phyloP scores from a whole-genome alignment of 2,797 vertebrate genomes.

The Bradypodion ventrale region DNA sequence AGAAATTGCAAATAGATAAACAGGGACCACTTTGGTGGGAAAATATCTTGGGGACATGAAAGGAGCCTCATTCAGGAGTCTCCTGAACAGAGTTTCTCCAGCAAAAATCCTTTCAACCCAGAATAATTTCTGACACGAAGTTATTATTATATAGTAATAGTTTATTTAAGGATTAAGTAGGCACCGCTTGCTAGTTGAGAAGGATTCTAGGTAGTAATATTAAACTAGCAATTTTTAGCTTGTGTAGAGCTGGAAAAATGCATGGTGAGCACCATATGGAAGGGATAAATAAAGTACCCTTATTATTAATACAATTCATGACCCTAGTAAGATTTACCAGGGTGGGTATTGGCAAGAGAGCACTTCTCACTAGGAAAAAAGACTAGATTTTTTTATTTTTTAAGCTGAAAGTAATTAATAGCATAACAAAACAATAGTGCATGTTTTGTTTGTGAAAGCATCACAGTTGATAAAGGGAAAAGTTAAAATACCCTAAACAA shows the following conservation, averaged over 20 bases:
- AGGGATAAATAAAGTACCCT: neutral
- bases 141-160: no score
- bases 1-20: no score
- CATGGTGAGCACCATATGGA: neutral
- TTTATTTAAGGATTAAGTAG: no score
- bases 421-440: neutral
- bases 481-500: neutral
- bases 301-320: neutral
- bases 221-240: neutral
- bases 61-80: no score
- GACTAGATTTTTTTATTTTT: no score
- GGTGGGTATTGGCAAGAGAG: neutral
- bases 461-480: neutral
- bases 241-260: neutral
- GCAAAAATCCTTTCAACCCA: no score
- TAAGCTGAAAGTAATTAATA: neutral
- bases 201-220: neutral
- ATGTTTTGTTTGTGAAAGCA: neutral
- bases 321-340: neutral
- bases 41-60: no score
- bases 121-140: no score
- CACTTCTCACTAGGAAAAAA: no score
- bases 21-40: no score
- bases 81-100: no score
- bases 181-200: neutral